Evolutionary conservation across 2,888 invertebrate genomes (phyloP).

Genomic region (Thalpophila matura): DNA sequence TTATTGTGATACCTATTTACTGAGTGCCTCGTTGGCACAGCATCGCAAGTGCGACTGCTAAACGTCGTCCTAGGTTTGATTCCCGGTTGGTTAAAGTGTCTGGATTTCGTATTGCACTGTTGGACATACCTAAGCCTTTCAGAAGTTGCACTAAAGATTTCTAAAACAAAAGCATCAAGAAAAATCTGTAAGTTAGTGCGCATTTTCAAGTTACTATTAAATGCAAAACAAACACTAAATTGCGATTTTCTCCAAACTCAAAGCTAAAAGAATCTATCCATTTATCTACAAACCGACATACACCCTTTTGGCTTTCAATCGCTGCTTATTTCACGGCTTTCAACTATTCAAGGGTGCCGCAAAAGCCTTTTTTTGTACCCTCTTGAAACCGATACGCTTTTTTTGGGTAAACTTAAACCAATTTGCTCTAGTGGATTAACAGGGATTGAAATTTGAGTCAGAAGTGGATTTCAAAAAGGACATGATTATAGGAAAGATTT

Average conservation of each 20-base stretch:
- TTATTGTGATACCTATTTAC: too few species aligned
- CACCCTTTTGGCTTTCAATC: conserved; percentile 1
- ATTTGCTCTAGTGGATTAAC: conserved; percentile 63
- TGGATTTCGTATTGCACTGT: too few species aligned
- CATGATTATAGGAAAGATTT: conserved; percentile 42
- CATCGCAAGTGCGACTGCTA: too few species aligned
- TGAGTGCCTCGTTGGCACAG: too few species aligned
- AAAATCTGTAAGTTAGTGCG: too few species aligned
- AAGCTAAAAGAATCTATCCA: not conserved
- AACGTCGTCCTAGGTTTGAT: too few species aligned
- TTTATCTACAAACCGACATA: not conserved
- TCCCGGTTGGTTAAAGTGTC: too few species aligned
- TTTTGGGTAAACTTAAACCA: conserved; percentile 54
- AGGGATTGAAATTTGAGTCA: conserved; percentile 46
- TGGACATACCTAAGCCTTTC: too few species aligned
- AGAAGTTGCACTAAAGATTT: too few species aligned
- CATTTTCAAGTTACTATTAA: too few species aligned
- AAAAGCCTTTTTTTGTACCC: conserved; percentile 48
- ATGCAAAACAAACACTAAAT: not conserved
- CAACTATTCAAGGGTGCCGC: conserved; percentile 61
- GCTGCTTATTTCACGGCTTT: conserved; percentile 74
- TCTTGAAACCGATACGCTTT: conserved; percentile 40
- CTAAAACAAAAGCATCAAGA: too few species aligned
- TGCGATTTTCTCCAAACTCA: not conserved
- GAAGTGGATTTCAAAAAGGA: conserved; percentile 38